These are phyloP conservation scores for Hiodon tergisus DNA, from an alignment of 2,113 vertebrate species.

Conservation along the genomic window DNA sequence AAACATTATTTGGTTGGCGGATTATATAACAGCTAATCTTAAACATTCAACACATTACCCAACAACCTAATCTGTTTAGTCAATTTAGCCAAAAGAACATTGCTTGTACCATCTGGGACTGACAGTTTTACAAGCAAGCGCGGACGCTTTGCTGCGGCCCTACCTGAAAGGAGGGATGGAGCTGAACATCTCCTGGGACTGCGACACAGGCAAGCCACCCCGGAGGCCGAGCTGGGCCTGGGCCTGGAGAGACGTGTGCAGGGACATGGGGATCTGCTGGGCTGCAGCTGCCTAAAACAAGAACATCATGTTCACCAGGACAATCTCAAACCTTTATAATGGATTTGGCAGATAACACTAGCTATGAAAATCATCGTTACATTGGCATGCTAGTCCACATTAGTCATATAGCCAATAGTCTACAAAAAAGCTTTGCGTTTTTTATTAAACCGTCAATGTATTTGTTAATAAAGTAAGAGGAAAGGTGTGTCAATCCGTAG, in stretches of 20 bases:
- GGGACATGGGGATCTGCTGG: constrained; percentile 95
- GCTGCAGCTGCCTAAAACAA: constrained; percentile 78
- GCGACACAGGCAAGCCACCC: constrained; percentile 88
- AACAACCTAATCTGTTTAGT: too few species aligned
- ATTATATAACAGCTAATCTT: too few species aligned
- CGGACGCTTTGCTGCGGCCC: neutral
- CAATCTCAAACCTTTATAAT: too few species aligned
- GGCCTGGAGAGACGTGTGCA: constrained; percentile 94
- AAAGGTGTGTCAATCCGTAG: neutral
- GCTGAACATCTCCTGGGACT: constrained; percentile 97
- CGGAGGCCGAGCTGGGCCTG: constrained; percentile 90
- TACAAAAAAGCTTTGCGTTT: too few species aligned
- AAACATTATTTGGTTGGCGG: too few species aligned
- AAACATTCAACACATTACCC: too few species aligned
- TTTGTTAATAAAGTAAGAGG: neutral
- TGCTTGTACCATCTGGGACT: neutral
- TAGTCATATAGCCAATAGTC: neutral
- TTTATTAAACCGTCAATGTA: too few species aligned
- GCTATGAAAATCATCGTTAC: too few species aligned
- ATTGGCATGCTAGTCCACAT: neutral
- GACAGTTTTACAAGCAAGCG: neutral
- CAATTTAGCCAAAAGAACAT: neutral
- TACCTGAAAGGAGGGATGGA: constrained; percentile 95
- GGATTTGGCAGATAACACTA: too few species aligned
- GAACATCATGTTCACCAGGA: neutral